Percentiles rank a stretch among this genome's conserved stretches.
phyloP scores from a whole-genome alignment of 2,888 invertebrate genomes.

The Escarpia spicata region DNA sequence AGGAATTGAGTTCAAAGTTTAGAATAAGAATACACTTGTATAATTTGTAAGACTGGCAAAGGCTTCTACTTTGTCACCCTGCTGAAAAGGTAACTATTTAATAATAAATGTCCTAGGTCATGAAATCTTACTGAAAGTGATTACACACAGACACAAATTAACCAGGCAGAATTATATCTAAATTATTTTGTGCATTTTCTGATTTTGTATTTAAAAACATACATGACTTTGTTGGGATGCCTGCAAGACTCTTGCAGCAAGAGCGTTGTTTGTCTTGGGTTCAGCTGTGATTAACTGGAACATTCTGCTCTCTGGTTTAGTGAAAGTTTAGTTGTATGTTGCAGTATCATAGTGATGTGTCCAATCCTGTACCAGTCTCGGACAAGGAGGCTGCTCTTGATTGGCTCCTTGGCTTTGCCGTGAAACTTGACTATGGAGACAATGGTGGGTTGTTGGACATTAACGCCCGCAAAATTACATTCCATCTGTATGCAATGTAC shows the following conservation, averaged over 20 bases:
- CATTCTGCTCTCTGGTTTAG: neutral
- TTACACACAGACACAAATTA: constrained; percentile 52
- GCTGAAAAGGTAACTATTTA: too few relatives aligned
- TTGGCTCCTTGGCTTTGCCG: constrained; percentile 86
- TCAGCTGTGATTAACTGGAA: too few relatives aligned
- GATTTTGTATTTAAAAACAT: neutral
- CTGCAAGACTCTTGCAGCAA: too few relatives aligned
- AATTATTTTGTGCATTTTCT: neutral
- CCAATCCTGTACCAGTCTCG: constrained; percentile 22
- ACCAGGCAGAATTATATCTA: neutral
- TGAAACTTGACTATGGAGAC: constrained; percentile 84
- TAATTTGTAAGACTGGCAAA: too few relatives aligned
- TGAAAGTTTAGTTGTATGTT: neutral
- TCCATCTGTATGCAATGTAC: too few relatives aligned
- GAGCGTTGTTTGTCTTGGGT: too few relatives aligned
- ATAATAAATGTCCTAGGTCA: too few relatives aligned
- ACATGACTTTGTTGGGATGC: neutral
- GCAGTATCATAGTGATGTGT: neutral
- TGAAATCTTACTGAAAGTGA: neutral
- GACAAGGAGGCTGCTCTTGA: constrained; percentile 72
- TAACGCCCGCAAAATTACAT: neutral
- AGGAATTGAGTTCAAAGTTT: too few relatives aligned
- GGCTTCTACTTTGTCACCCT: too few relatives aligned
- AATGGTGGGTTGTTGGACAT: constrained; percentile 66
- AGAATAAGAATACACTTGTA: too few relatives aligned